Conservation (phyloP, 2,888 invertebrate species). For the Zaprionus lineosus region DNA sequence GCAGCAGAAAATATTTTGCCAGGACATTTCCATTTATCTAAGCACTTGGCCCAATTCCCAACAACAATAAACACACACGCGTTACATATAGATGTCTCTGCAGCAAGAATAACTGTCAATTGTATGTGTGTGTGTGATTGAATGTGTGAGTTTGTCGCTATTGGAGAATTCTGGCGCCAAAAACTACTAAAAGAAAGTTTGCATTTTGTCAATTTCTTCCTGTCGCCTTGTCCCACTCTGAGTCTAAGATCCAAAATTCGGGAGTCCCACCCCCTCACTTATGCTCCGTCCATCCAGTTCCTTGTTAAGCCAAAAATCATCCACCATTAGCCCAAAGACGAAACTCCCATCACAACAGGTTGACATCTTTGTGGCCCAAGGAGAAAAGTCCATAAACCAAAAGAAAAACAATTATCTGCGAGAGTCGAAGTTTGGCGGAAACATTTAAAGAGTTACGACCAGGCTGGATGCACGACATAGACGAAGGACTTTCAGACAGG, state of each 20-base stretch:
- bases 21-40: slow-evolving; percentile 58
- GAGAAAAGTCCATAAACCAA: slow-evolving; percentile 10
- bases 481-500: too few species aligned
- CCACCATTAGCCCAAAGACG: slow-evolving; percentile 30
- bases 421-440: too few species aligned
- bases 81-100: slow-evolving; percentile 25
- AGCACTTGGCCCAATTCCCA: slow-evolving; percentile 17
- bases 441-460: too few species aligned
- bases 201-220: slow-evolving; percentile 74
- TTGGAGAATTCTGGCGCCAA: slow-evolving; percentile 71
- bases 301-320: slow-evolving; percentile 20
- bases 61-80: slow-evolving; percentile 20
- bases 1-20: slow-evolving; percentile 60
- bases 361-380: slow-evolving; percentile 22
- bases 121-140: slow-evolving; percentile 17
- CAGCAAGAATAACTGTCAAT: slow-evolving; percentile 24
- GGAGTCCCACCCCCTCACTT: too few species aligned
- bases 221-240: slow-evolving; percentile 59
- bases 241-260: neutral
- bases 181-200: slow-evolving; percentile 78
- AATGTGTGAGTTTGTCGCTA: slow-evolving; percentile 28
- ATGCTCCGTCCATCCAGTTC: neutral
- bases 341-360: slow-evolving; percentile 44
- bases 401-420: neutral
- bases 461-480: too few species aligned